phyloP scores from a whole-genome alignment of 1,140 invertebrate species.

The Steinernema khuongi region DNA sequence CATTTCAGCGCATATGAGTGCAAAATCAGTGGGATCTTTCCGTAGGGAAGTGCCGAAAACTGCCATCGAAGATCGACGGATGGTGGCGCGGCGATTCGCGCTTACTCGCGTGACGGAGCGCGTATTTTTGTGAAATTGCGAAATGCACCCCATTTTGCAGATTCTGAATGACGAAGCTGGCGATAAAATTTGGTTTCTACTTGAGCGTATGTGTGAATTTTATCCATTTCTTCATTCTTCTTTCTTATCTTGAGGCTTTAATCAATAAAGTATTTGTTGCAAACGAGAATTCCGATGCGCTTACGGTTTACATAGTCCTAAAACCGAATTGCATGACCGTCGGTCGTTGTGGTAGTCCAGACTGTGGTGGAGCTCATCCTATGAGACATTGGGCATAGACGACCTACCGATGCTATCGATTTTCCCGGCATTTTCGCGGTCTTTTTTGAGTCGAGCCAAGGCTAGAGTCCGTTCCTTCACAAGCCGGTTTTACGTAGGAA shows the following conservation, averaged over 20 bases:
- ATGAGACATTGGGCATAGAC: neutral
- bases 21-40: neutral
- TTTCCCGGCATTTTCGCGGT: conserved; percentile 2
- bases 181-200: too few relatives aligned
- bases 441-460: neutral
- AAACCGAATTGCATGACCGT: too few relatives aligned
- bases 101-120: neutral
- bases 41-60: neutral
- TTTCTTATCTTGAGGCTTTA: neutral
- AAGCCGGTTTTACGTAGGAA: neutral
- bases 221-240: neutral
- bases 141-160: neutral
- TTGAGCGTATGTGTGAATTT: too few relatives aligned
- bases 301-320: too few relatives aligned
- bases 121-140: conserved; percentile 9
- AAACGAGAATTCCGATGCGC: too few relatives aligned
- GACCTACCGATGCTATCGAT: neutral
- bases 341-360: too few relatives aligned
- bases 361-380: too few relatives aligned
- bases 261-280: neutral
- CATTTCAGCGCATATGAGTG: too few relatives aligned
- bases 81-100: neutral
- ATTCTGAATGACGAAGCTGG: too few relatives aligned
- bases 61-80: neutral
- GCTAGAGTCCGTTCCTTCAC: too few relatives aligned